phyloP scores from a whole-genome alignment of 35 echinoderm and acorn worm genomes.

The Chiridota heheva region DNA sequence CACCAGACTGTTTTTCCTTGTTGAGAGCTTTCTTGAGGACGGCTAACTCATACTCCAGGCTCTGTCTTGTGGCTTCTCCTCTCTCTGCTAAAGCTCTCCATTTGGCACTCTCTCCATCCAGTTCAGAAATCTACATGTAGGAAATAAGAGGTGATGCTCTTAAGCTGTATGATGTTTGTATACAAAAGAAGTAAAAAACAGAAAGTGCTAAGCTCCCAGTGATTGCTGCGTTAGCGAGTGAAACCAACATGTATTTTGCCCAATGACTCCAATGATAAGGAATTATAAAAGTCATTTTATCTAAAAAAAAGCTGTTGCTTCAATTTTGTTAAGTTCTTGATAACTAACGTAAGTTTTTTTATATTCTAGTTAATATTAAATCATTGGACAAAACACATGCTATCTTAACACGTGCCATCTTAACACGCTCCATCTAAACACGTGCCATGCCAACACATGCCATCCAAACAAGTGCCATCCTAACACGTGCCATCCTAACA shows the following conservation, averaged over 20 bases:
- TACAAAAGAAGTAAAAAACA: not conserved
- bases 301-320: no score
- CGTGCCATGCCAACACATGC: no score
- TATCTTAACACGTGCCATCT: no score
- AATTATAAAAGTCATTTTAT: not conserved
- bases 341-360: no score
- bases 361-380: no score
- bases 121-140: conserved; percentile 37
- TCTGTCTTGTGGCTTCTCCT: conserved; percentile 76
- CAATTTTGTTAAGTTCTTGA: no score
- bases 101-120: conserved; percentile 72
- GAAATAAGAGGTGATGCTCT: not conserved
- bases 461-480: no score
- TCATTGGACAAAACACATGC: no score
- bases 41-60: conserved; percentile 80
- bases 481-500: no score
- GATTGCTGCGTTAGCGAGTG: no score
- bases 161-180: not conserved
- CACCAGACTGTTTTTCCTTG: conserved; percentile 47
- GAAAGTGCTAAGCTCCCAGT: no score
- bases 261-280: not conserved
- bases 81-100: conserved; percentile 71
- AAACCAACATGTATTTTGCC: not conserved
- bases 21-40: conserved; percentile 55
- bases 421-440: no score